A percentile compares a stretch with the other conserved stretches of the same genome.
These are phyloP conservation scores for Tetramorium bicarinatum DNA, from an alignment of 2,888 invertebrate species.

Conservation along the genomic window DNA sequence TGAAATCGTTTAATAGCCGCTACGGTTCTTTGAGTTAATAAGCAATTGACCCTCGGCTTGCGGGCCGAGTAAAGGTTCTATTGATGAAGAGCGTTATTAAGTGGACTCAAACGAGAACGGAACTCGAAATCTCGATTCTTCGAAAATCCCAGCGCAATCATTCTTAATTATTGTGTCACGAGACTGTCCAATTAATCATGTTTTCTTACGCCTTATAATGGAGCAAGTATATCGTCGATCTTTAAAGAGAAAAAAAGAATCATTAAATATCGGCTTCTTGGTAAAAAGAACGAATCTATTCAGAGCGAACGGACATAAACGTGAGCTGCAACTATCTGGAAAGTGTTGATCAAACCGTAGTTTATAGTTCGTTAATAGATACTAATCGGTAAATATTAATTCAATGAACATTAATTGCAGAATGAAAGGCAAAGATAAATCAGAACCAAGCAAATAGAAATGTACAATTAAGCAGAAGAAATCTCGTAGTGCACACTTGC, in stretches of 20 bases:
- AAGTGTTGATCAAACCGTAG: conserved; percentile 6
- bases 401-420: conserved; percentile 13
- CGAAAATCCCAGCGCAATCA: conserved; percentile 30
- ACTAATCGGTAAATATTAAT: conserved; percentile 2
- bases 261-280: not conserved
- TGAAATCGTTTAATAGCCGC: conserved; percentile 76
- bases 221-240: not conserved
- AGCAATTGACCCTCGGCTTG: conserved; percentile 84
- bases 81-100: conserved; percentile 58
- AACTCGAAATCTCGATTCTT: conserved; percentile 32
- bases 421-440: not conserved
- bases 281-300: not conserved
- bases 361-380: not conserved
- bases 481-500: not conserved
- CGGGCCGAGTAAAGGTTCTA: conserved; percentile 79
- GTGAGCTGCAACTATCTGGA: not conserved
- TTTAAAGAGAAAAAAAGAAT: not conserved
- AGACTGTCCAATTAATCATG: not conserved
- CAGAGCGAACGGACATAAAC: not conserved
- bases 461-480: not conserved
- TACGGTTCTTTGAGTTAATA: conserved; percentile 81
- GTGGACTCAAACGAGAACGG: conserved; percentile 6
- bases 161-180: not conserved
- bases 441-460: not conserved
- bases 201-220: not conserved